These are phyloP conservation scores for Tinamus guttatus DNA, from an alignment of 2,113 vertebrate genomes.

Conservation along the genomic window DNA sequence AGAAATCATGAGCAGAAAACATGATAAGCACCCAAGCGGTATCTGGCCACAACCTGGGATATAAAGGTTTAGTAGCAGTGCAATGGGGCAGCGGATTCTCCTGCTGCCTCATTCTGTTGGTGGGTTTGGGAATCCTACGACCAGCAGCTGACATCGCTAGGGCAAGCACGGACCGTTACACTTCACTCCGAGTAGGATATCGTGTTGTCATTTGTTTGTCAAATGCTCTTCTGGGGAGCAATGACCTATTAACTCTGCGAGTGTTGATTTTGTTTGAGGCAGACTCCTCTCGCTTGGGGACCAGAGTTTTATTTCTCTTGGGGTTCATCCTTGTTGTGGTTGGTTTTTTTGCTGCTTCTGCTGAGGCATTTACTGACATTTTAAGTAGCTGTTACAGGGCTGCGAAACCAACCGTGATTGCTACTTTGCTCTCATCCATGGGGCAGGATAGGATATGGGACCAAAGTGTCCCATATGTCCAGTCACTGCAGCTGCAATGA, in stretches of 20 bases:
- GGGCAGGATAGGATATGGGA: not conserved
- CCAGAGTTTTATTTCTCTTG: not conserved
- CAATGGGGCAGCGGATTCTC: not conserved
- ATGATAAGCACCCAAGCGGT: not conserved
- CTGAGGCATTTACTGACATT: not conserved
- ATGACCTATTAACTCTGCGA: not conserved
- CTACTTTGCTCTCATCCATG: not conserved
- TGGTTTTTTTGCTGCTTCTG: not conserved
- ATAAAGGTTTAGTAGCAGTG: not conserved
- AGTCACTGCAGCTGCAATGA: not conserved
- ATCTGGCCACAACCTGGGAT: not conserved
- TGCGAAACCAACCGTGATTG: not conserved
- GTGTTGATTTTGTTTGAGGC: not conserved
- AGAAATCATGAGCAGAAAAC: not conserved
- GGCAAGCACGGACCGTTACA: not conserved
- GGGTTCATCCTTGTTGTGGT: not conserved
- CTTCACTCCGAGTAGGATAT: not conserved
- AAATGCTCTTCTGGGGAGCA: not conserved
- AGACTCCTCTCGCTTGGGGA: not conserved
- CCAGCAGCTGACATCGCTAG: not conserved
- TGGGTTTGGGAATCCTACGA: not conserved
- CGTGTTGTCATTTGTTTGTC: slow-evolving; percentile 11
- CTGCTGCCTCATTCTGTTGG: not conserved
- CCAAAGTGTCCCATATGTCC: rapidly evolving
- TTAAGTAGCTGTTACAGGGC: not conserved